Evolutionary conservation across 2,113 vertebrate genomes (phyloP), one percentile per base, ranked within the genome.

Genomic region (Anarrhichthys ocellatus): DNA sequence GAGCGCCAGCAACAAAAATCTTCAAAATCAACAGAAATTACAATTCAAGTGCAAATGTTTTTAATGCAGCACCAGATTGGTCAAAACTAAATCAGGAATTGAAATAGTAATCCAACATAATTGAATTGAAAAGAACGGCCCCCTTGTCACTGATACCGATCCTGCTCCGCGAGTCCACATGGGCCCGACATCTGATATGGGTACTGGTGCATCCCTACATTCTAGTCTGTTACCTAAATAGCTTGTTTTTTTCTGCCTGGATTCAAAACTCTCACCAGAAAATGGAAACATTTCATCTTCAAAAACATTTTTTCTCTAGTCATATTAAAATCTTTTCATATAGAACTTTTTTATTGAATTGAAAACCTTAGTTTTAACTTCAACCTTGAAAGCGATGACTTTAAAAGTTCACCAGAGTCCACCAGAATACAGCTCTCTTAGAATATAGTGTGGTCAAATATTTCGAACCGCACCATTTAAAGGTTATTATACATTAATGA

Each of bases 391-490:
- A 22, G 24, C 10, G 38, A 17, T 76, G 62, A 67, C 34, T 74
- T 72, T 54, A 65, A 42, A 56, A 44, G 50, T 71, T 77, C 81
- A 82, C 32, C 48, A 20, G 48, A 66, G 66, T 48, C 2, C 81
- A 80, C 38, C 56, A n/a, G 56, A 66, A 32, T 48, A 20, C 46
- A 69, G 40, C 40, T 54, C 50, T 70, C 75, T 77, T 17, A 66
- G n/a, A 78, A 56, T 68, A 24, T 17, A 83, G 74, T 76, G 34
- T 71, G 54, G 24, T 58, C 52, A 77, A 80, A 67, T 59, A 76
- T 71, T 71, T 75, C 54, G 69, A 78, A 77, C 81, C 71, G 34
- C 69, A 82, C 27, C 34, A 75, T 84, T 87, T 74, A 89, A 20
- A 68, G 68, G 66, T 85, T 73, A 77, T 67, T 58, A 69, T 76